Evolutionary conservation across 2,797 vertebrate species (phyloP).

Genomic region (Karalla daura): DNA sequence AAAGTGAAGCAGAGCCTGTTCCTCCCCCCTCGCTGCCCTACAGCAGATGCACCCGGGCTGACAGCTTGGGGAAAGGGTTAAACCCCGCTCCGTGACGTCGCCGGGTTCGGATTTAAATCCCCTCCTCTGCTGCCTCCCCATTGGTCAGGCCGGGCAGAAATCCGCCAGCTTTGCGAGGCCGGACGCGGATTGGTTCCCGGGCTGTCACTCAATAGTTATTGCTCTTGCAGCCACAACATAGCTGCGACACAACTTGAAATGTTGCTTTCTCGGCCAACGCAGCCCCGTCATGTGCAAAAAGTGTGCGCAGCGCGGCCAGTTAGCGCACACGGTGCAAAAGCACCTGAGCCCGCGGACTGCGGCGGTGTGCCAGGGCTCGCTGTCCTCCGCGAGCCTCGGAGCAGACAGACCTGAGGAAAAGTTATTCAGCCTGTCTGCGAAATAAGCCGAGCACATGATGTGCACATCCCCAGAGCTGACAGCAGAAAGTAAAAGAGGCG

Average conservation of each 20-base stretch:
- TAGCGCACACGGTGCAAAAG: too few relatives aligned
- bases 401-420: slow-evolving; percentile 20
- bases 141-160: slow-evolving; percentile 68
- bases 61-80: slow-evolving; percentile 66
- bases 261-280: slow-evolving; percentile 48
- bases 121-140: slow-evolving; percentile 68
- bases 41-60: slow-evolving; percentile 42
- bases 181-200: slow-evolving; percentile 74
- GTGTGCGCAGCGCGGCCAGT: too few relatives aligned
- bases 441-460: background rate
- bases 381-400: too few relatives aligned
- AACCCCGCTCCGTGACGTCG: slow-evolving; percentile 70
- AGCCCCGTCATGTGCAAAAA: slow-evolving; percentile 17
- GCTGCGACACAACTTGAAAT: slow-evolving; percentile 82
- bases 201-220: slow-evolving; percentile 82
- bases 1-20: slow-evolving; percentile 25
- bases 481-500: background rate
- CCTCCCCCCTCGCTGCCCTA: slow-evolving; percentile 35
- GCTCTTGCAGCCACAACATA: slow-evolving; percentile 78
- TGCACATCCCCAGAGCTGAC: background rate
- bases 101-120: slow-evolving; percentile 49
- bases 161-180: slow-evolving; percentile 60
- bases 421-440: slow-evolving; percentile 29
- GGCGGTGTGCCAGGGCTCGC: too few relatives aligned
- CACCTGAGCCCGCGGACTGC: too few relatives aligned